Evolutionary conservation across 2,113 vertebrate species (phyloP), one percentile per base, ranked within the genome.

Genomic region (Antechinus stuartii): DNA sequence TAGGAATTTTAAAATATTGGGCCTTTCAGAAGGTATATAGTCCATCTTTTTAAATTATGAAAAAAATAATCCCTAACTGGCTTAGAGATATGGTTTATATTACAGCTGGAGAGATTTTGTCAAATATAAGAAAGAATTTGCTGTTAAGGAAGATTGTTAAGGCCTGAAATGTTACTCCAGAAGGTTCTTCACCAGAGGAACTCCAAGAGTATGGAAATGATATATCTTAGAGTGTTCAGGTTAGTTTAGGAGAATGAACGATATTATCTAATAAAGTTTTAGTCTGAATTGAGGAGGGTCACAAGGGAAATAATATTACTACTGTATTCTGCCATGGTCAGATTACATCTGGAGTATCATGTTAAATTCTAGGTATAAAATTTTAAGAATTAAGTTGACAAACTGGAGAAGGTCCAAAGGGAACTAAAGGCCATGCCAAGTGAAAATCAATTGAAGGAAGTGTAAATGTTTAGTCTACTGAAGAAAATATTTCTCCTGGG

Each of bases 21-120:
- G 90, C 94, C 97, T 93, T 95, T 93, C 97, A 92, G 96, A 97
- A 96, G 93, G 94, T 55, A 61, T 50, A 52, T 10, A 53, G 94
- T 90, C 84, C 57, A 93, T 84, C 76, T 93, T 49, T 27, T 46
- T 53, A 52, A 57, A 11, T 93, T 53, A 49, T 54, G 42, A 26
- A 47, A 30, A 42, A 96, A 94, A 46, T 22, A 7, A 2, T 23
- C 27, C 30, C n/a, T 49, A 90, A 90, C 46, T 52, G n/a, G 35
- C 68, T 84, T 42, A 84, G 14, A 42, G 68, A 84, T 5, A 22
- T 42, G 35, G 35, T 42, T 22, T 42, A 84, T 42, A 84, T 42
- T 84, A 84, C 16, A 84, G 68, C 68, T 42, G 16, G n/a, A 76
- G n/a, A n/a, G n/a, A 42, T 84, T 23, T 84, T 84, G 35, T 84